Conservation (phyloP, 2,888 invertebrate genomes). For the Pseudolycoriella hygida region DNA sequence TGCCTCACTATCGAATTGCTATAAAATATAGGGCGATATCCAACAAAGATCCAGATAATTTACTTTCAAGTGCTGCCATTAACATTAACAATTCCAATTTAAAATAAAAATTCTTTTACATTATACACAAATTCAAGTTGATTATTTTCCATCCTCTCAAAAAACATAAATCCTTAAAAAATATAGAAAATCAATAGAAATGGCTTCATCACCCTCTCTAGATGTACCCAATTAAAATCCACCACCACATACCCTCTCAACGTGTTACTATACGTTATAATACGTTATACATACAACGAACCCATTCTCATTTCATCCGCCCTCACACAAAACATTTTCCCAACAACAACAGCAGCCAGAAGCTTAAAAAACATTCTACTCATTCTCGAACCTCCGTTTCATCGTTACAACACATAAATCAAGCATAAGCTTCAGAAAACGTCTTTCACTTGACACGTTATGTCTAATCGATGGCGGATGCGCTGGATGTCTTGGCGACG, state of each 20-base stretch:
- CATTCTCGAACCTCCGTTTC: constrained; percentile 4
- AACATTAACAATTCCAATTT: too few relatives aligned
- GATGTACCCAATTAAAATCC: constrained; percentile 4
- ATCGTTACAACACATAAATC: constrained; percentile 8
- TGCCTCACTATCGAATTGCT: too few relatives aligned
- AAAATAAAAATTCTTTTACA: too few relatives aligned
- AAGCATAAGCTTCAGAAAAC: constrained; percentile 8
- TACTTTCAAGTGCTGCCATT: too few relatives aligned
- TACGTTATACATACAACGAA: background rate
- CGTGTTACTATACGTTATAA: background rate
- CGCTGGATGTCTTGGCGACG: constrained; percentile 13
- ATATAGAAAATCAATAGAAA: constrained; percentile 9
- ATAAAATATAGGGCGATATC: too few relatives aligned
- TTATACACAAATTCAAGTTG: background rate
- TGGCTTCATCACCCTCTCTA: constrained; percentile 7
- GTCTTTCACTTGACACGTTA: constrained; percentile 11
- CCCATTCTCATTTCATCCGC: background rate
- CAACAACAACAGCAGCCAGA: background rate
- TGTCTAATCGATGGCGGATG: constrained; percentile 14
- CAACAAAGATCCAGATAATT: too few relatives aligned
- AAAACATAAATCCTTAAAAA: constrained; percentile 7
- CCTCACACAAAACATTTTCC: background rate
- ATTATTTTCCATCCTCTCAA: constrained; percentile 1
- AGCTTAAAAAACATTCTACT: constrained; percentile 1
- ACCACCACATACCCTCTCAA: background rate